Base-by-base conservation (phyloP, 2,888 invertebrate genomes). In the Trissolcus japonicus region DNA sequence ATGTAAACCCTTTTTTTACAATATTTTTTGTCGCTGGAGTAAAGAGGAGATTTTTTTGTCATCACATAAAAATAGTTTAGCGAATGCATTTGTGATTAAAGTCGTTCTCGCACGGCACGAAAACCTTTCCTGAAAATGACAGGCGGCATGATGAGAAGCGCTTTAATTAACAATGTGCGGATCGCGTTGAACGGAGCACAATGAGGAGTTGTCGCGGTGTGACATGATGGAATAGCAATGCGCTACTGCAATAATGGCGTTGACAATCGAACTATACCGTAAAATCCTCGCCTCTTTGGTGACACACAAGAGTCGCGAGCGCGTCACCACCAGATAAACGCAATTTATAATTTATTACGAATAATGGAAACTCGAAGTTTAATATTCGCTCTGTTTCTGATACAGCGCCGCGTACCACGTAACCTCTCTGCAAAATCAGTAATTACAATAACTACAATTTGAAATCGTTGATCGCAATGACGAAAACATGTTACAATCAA, bases 121-220 rank as follows among this genome's bases (percentile, higher is more conserved):
- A 74, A 75, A 78, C 75, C 76, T 76, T 75, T 67, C 76, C 55
- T 77, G 78, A 80, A 82, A 80, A 80, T 82, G 82, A 84, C 84
- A 83, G n/a, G 83, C 81, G 82, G 81, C 81, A 80, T 83, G 82
- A 80, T 82, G 83, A 82, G 81, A 83, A 82, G 84, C 82, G 84
- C 84, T 86, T 86, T 86, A 87, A 87, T 86, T 86, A 86, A 86
- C 86, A 86, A 85, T 85, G 84, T 84, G 83, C 81, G 81, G 81
- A 82, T 81, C 82, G 82, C 81, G 83, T 82, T 84, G 83, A 85
- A 85, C 86, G 83, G 85, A 79, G 80, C 79, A 87, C 87, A 87
- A 88, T 87, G 86, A 82, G 85, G 85, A 87, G 85, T 88, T 86
- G 87, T 85, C 85, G 35, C 35, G 82, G 72, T 53, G 78, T 78